Evolutionary conservation across 2,113 vertebrate species (phyloP), one percentile per base, ranked within the genome.

Genomic region (Nycticebus coucang): DNA sequence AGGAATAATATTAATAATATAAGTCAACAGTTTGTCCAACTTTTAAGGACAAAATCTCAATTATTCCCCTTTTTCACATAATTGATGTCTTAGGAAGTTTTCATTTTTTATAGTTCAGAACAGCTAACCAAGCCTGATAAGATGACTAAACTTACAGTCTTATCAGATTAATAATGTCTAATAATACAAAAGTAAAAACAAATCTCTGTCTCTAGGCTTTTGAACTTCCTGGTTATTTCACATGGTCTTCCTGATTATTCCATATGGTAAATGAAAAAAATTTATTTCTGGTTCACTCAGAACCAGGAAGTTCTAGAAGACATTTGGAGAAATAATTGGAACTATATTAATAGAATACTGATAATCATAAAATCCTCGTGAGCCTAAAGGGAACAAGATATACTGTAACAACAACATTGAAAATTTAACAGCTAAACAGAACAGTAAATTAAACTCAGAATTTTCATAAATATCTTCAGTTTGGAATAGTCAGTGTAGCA

Each of bases 121-220:
- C 1, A 93, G 19, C 33, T 79, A 96, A 59, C 11, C 8, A 84
- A 91, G 5, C 9, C 78, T 81, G 60, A 64, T 1, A 82, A 5
- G 45, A 79, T 14, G 97, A 64, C 2, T 80, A 60, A 55, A 87
- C 21, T 60, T 95, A 84, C 89, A 95, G 82, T 50, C 72, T 72
- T 92, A 90, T 64, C 66, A 86, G 53, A 89, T 69, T 72, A 92
- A 28, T 89, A 72, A 64, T 89, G 17, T 77, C 24, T 89, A 92
- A 90, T 71, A 94, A 94, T 92, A 93, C 35, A 53, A 82, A 84
- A 72, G 21, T 78, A 86, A 82, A 88, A 88, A 95, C 93, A 87
- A 68, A 22, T 24, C 22, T 35, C 35, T 37, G 75, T 85, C 41
- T 18, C 26, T 87, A 93, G 26, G 35, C 41, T 80, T 95, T 53